Percentiles rank a stretch among this genome's conserved stretches.
Evolutionary conservation across 2,113 vertebrate genomes (phyloP).

Genomic region (Marcusenius ussheri): DNA sequence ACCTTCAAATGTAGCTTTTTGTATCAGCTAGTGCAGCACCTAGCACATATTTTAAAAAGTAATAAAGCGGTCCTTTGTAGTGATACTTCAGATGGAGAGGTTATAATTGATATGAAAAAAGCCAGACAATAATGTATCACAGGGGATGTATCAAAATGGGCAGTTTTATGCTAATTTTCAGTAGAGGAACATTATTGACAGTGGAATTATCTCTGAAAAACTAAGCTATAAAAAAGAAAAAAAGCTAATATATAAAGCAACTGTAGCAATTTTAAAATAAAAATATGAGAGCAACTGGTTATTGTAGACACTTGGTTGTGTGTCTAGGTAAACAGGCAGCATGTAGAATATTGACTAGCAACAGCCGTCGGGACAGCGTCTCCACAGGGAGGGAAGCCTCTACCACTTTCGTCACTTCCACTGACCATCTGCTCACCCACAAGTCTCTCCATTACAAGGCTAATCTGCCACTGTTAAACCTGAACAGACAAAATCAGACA

Average conservation of each 20-base stretch:
- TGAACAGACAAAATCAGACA: neutral
- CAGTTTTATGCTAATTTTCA: neutral
- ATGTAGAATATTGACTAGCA: neutral
- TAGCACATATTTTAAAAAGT: neutral
- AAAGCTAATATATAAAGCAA: neutral
- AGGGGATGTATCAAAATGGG: neutral
- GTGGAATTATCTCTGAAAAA: neutral
- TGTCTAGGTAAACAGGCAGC: neutral
- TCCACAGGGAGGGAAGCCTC: neutral
- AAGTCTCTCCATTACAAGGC: neutral
- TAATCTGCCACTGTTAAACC: neutral
- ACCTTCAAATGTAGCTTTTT: neutral
- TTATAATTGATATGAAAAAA: neutral
- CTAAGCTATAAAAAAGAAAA: neutral
- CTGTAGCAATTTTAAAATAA: neutral
- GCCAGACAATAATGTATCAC: neutral
- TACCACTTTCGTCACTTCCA: neutral
- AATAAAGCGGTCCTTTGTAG: neutral
- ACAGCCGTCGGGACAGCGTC: neutral
- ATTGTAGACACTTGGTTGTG: neutral
- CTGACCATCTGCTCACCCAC: slow-evolving; percentile 9
- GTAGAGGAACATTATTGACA: neutral
- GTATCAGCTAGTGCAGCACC: neutral
- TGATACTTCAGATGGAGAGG: neutral
- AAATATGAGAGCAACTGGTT: neutral